Base-by-base conservation (phyloP, 2,888 invertebrate species). In the Baccha elongata region DNA sequence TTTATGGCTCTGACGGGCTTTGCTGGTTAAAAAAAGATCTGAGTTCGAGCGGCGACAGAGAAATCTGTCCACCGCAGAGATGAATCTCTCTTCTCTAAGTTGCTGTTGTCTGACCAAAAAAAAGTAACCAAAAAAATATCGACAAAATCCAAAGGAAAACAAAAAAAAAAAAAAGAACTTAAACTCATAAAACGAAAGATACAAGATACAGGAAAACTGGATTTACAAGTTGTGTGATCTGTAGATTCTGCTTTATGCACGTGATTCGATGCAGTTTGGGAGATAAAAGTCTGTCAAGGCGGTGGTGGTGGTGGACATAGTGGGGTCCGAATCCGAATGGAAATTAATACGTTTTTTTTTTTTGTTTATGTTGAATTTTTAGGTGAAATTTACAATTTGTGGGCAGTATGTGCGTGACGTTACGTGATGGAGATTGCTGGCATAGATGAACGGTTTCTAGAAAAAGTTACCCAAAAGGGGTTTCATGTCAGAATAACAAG, bases 161-260 rank as follows among this genome's bases (percentile, higher is more conserved):
- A 29, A 21, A 13, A 21, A 29, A 40, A 7, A 35, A 17, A 48
- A 5, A 55, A 44, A 23, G 5, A 23, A 23, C 23, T 1, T 32
- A n/a, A n/a, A n/a, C n/a, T n/a, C n/a, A n/a, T n/a, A n/a, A n/a
- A 0, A 13, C 32, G 2, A 58, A 42, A 71, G 65, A 60, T 64
- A 64, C 69, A 42, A 75, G 65, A 60, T 64, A 64, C 64, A 46
- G 37, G 37, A 37, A 75, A 75, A 83, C 81, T 83, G 81, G 76
- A 83, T 83, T 76, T 76, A 76, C 76, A 83, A 83, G 81, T 76
- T 76, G 42, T 75, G 76, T 83, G 81, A 83, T 83, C 81, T 72
- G 76, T 72, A 72, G 72, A 83, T 83, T 72, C 76, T 76, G 75
- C 67, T 62, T 76, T 71, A 68, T 83, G 81, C 81, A 76, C 76